These are phyloP conservation scores for Conchocele bisecta DNA, from an alignment of 2,888 invertebrate species.

Conservation along the genomic window DNA sequence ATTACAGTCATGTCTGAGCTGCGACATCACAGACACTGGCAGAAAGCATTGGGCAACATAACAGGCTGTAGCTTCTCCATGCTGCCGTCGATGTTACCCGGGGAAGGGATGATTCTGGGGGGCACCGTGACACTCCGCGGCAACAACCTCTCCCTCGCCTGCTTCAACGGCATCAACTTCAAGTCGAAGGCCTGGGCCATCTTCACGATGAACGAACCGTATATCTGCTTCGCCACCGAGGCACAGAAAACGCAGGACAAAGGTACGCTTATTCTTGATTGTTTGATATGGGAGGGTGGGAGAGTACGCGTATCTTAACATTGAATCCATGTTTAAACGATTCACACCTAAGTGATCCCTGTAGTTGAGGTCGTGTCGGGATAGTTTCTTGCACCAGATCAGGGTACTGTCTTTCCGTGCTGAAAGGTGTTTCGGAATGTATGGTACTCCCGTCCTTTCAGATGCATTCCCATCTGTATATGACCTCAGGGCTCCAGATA, in stretches of 20 bases:
- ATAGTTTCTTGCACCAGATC: no score
- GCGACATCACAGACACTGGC: conserved; percentile 96
- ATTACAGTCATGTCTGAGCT: conserved; percentile 70
- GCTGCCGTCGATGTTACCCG: conserved; percentile 82
- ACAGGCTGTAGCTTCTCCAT: conserved; percentile 90
- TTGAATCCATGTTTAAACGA: no score
- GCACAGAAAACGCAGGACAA: conserved; percentile 88
- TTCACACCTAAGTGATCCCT: no score
- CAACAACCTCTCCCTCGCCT: conserved; percentile 95
- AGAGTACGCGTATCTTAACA: no score
- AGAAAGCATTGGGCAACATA: conserved; percentile 91
- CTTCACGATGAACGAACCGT: conserved; percentile 95
- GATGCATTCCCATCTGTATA: no score
- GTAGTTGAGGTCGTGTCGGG: no score
- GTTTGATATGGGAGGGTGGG: no score
- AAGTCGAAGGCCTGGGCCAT: conserved; percentile 98
- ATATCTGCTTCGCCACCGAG: conserved; percentile 81
- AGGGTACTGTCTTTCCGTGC: no score
- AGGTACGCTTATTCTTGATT: no score
- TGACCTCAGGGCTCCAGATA: no score
- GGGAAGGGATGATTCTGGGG: conserved; percentile 90
- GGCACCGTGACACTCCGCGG: conserved; percentile 88
- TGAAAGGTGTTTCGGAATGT: no score
- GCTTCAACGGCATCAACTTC: conserved; percentile 98
- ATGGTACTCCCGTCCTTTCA: no score